Evolutionary conservation across 2,113 vertebrate genomes (phyloP), one percentile per base, ranked within the genome.

Genomic region (Odontesthes bonariensis): DNA sequence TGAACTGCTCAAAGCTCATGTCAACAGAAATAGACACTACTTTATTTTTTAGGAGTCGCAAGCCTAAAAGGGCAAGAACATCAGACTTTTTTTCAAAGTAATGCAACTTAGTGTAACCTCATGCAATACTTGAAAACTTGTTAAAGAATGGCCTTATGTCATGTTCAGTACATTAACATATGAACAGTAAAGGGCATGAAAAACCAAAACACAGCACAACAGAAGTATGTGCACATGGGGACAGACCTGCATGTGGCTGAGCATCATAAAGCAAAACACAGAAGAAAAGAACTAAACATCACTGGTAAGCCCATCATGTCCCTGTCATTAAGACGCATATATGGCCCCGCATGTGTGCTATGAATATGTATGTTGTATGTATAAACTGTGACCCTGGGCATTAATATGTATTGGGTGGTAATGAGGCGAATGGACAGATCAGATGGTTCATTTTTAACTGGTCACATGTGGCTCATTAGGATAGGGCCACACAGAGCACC

Each of bases 391-490:
- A 92, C 86, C 89, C 86, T 90, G 90, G 84, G 73, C 91, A 91
- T 92, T 92, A 93, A 93, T 93, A 93, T 93, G 92, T 93, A 93
- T 93, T 92, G 92, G 75, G 81, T 44, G 78, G 90, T 93, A 93
- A 93, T 93, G 90, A 93, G 89, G 92, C 86, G 80, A 91, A 83
- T 77, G 86, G 89, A 77, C 71, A 81, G 79, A 89, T 92, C 92
- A 93, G 92, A 91, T 93, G 92, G 90, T 89, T 81, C 88, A 88
- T 80, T 87, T 88, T 85, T 91, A 93, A 93, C 87, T 90, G 87
- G 90, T 92, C 92, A 85, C 92, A 93, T 93, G 90, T 93, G 92
- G 90, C 92, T 92, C 88, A 92, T 93, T 93, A 93, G 87, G 90
- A 32, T 51, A 40, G 73, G 76, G 59, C 83, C 77, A 73, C 62